Base-by-base conservation (phyloP, 2,888 invertebrate genomes). In the Archips crataeganus region DNA sequence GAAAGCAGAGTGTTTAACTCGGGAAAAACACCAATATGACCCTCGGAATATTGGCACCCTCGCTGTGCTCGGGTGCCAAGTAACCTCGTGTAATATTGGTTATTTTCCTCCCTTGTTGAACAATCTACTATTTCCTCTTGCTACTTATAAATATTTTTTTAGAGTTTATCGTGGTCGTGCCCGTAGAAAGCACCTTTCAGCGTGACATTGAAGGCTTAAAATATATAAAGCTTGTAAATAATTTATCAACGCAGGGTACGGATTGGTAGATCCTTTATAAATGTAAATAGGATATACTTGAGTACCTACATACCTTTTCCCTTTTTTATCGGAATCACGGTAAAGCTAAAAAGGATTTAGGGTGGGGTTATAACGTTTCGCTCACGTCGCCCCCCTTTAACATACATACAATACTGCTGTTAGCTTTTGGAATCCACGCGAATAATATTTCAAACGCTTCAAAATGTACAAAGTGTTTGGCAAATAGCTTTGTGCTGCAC, bases 341-440 rank as follows among this genome's bases (percentile, higher is more conserved):
- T 23, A 57, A 67, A 67, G 67, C 67, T 63, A 32, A 72, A 71
- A 72, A 47, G 62, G 72, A 57, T 72, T 67, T 67, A 60, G 65
- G 64, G 71, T 59, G 45, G 54, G 61, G 67, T 72, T 62, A 67
- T 65, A 65, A 72, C 54, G 67, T 68, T 62, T 36, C 47, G n/a
- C 72, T 67, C 36, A 67, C 65, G 49, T 60, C 49, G 36, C 65
- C 32, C 34, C 54, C 61, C 62, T 64, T 70, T 54, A 54, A 54
- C 54, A 54, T 54, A 57, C 54, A 70, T 54, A 57, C 54, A 70
- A 70, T 70, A 70, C 63, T 62, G 54, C 66, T 54, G 66, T 23
- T 51, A n/a, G 61, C 39, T 63, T 39, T 63, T 39, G 54, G 62
- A 61, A 67, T 23, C 11, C n/a, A 8, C 5, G 61, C 15, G 61